phyloP scores from a whole-genome alignment of 2,888 invertebrate genomes.

The Tetragnatha montana region DNA sequence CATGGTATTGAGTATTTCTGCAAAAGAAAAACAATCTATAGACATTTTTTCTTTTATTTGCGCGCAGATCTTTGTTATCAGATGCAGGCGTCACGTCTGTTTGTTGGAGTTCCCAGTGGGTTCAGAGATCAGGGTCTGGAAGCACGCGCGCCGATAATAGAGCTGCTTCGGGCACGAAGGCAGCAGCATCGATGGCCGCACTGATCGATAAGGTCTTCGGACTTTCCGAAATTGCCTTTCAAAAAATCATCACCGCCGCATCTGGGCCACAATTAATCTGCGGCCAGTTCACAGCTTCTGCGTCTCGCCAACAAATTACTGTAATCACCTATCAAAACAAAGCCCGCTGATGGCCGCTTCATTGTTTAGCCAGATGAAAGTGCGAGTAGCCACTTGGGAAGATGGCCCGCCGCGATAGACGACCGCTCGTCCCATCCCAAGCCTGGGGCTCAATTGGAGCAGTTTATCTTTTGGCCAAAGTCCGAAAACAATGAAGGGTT shows the following conservation, averaged over 20 bases:
- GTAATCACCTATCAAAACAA: slow-evolving; percentile 64
- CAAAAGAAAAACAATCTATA: slow-evolving; percentile 50
- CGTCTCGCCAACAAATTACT: slow-evolving; percentile 56
- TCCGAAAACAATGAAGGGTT: too few relatives aligned
- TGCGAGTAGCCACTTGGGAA: neutral
- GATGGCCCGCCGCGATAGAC: neutral
- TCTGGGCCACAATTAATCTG: slow-evolving; percentile 60
- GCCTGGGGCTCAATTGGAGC: too few relatives aligned
- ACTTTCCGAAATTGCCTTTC: slow-evolving; percentile 53
- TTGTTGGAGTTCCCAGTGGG: slow-evolving; percentile 66
- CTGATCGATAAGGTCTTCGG: slow-evolving; percentile 60
- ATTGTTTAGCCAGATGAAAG: neutral
- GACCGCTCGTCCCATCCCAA: neutral
- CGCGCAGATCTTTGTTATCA: slow-evolving; percentile 65
- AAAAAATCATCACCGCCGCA: slow-evolving; percentile 60
- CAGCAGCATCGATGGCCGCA: slow-evolving; percentile 51
- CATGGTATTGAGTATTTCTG: slow-evolving; percentile 61
- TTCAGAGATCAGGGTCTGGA: slow-evolving; percentile 58
- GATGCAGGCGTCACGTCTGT: slow-evolving; percentile 68
- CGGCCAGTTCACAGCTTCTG: slow-evolving; percentile 59
- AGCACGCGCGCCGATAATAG: slow-evolving; percentile 68
- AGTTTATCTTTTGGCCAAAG: too few relatives aligned
- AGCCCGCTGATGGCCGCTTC: slow-evolving; percentile 17
- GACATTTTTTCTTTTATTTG: slow-evolving; percentile 55
- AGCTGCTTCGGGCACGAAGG: slow-evolving; percentile 67